These are phyloP conservation scores for Penaeus chinensis DNA, from an alignment of 1,140 invertebrate genomes.

Conservation along the genomic window DNA sequence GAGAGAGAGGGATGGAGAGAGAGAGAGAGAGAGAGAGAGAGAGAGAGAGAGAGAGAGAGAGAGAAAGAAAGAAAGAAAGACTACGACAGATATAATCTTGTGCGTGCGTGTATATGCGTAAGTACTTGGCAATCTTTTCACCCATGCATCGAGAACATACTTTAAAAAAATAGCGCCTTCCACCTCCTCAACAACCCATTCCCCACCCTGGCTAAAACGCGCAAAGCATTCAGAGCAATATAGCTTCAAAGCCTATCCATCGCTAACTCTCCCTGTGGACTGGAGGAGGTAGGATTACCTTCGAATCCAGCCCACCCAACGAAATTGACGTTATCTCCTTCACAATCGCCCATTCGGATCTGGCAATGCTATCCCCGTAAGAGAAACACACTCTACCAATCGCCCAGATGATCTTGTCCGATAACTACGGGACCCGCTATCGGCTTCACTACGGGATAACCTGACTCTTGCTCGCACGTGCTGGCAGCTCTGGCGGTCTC, in stretches of 20 bases:
- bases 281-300: not conserved
- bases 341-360: slow-evolving; percentile 47
- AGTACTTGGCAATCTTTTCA: no score
- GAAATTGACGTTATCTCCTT: slow-evolving; percentile 54
- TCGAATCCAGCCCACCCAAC: slow-evolving; percentile 4
- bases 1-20: no score
- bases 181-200: no score
- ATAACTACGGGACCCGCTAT: slow-evolving; percentile 3
- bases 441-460: slow-evolving; percentile 6
- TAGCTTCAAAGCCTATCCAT: not conserved
- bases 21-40: no score
- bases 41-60: no score
- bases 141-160: no score
- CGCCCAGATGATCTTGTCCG: slow-evolving; percentile 35
- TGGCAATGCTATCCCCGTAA: slow-evolving; percentile 36
- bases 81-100: no score
- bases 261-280: not conserved
- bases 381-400: slow-evolving; percentile 43
- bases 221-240: no score
- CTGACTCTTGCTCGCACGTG: slow-evolving; percentile 36
- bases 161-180: no score
- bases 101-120: no score
- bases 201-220: no score
- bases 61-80: no score
- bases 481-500: not conserved